Percentiles rank a stretch among this genome's conserved stretches.
phyloP scores from a whole-genome alignment of 2,888 invertebrate genomes.

The Hyposoter didymator region DNA sequence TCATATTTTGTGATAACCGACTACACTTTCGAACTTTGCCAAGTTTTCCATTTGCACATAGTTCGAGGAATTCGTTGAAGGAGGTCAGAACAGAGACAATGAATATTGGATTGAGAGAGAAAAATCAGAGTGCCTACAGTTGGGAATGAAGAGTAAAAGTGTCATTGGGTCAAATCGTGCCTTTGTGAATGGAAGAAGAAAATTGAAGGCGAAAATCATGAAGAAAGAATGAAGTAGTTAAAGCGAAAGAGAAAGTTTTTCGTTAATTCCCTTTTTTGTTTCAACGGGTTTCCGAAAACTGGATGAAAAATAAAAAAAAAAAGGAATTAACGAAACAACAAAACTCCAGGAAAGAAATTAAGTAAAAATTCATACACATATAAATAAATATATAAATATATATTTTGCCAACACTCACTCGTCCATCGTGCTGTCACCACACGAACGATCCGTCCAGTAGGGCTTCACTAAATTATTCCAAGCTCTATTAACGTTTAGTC shows the following conservation, averaged over 20 bases:
- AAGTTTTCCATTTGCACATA: background rate
- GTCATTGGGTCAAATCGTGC: slow-evolving; percentile 77
- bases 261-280: background rate
- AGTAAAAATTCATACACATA: slow-evolving; percentile 19
- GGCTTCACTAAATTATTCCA: slow-evolving; percentile 82
- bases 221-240: slow-evolving; percentile 21
- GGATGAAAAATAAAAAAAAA: background rate
- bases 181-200: slow-evolving; percentile 72
- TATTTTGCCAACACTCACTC: slow-evolving; percentile 77
- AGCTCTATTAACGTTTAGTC: slow-evolving; percentile 79
- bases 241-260: slow-evolving; percentile 9
- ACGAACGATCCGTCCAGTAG: slow-evolving; percentile 83
- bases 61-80: background rate
- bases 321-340: background rate
- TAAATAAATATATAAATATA: slow-evolving; percentile 53
- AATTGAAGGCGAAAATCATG: slow-evolving; percentile 51
- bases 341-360: background rate
- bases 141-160: slow-evolving; percentile 30
- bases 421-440: slow-evolving; percentile 81
- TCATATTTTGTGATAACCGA: background rate
- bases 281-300: background rate
- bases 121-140: slow-evolving; percentile 35
- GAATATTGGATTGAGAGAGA: background rate
- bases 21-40: background rate
- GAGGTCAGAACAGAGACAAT: background rate